Evolutionary conservation across 2,113 vertebrate species (phyloP).

Genomic region (Phocoena sinus): DNA sequence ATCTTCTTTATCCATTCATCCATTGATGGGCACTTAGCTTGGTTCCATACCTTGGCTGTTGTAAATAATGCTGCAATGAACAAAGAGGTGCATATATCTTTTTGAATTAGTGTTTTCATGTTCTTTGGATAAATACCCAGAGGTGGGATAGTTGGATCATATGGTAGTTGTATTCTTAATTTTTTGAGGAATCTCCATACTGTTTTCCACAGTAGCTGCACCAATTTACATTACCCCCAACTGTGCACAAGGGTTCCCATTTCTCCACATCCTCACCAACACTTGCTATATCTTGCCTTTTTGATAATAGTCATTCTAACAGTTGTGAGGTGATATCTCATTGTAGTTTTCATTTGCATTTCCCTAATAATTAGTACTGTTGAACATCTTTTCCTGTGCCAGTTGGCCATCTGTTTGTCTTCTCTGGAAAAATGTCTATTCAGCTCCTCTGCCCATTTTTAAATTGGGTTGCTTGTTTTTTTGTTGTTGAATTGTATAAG

Average conservation of each 20-base stretch:
- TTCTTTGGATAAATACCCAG: neutral
- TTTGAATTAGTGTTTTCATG: neutral
- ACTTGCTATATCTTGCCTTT: neutral
- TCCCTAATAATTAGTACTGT: neutral
- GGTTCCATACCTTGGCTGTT: neutral
- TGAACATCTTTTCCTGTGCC: neutral
- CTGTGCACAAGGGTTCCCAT: neutral
- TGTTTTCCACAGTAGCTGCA: neutral
- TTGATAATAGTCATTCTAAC: neutral
- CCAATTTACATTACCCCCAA: neutral
- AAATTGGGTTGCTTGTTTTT: neutral
- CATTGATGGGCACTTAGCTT: neutral
- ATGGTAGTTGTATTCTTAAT: neutral
- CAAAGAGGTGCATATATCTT: no score
- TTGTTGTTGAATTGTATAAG: neutral
- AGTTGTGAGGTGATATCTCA: neutral
- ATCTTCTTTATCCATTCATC: neutral
- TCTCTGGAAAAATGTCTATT: neutral
- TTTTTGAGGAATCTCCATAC: neutral
- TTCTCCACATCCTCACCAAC: neutral
- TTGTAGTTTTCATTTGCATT: neutral
- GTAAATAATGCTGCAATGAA: neutral
- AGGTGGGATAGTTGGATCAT: neutral
- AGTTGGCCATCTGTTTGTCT: neutral
- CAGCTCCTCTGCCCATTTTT: neutral